Conservation (phyloP, 2,888 invertebrate genomes). For the Heterodera filipjevi region DNA sequence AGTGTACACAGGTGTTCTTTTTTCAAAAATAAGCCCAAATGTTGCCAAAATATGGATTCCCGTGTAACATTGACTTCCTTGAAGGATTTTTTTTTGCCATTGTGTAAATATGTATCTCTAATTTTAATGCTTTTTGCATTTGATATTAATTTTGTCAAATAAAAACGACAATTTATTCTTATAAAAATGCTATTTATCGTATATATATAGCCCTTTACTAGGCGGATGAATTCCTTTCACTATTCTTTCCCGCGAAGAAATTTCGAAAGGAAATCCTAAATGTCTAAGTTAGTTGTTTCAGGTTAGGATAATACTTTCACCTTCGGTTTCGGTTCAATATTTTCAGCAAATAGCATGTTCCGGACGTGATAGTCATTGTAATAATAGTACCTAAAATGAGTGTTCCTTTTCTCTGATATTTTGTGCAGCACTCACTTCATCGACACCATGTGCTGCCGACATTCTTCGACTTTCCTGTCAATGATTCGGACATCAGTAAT, state of each 20-base stretch:
- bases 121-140: no score
- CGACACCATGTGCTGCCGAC: constrained; percentile 40
- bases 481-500: constrained; percentile 68
- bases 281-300: no score
- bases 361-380: constrained; percentile 67
- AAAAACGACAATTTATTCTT: no score
- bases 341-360: constrained; percentile 67
- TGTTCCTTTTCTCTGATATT: not conserved
- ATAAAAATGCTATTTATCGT: no score
- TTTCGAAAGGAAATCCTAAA: constrained; percentile 66
- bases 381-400: constrained; percentile 52
- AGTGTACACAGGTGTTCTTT: no score
- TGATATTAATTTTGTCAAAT: no score
- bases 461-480: constrained; percentile 67
- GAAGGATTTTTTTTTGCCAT: no score
- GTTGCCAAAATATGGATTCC: no score
- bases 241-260: constrained; percentile 68
- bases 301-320: constrained; percentile 49
- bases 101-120: no score
- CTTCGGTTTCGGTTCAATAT: constrained; percentile 66
- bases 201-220: no score
- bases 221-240: not conserved
- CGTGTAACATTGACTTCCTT: no score
- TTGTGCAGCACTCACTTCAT: not conserved
- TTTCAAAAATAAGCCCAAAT: no score